Percentiles rank a stretch among this genome's conserved stretches.
Evolutionary conservation across 2,888 invertebrate species (phyloP).

Genomic region (Brachynemurus nebulosus): DNA sequence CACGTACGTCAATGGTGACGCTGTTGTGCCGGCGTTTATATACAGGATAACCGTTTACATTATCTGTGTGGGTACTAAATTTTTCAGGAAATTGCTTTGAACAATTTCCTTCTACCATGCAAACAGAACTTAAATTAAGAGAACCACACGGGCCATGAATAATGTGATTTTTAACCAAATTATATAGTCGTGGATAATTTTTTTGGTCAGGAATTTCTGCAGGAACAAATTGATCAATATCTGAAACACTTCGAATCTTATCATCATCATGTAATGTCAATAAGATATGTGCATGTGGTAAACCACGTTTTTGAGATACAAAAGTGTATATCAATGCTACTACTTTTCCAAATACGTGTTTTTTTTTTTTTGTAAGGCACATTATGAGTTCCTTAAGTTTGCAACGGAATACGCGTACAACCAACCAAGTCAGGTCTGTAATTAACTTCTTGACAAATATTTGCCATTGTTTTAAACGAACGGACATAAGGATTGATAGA

Average conservation of each 20-base stretch:
- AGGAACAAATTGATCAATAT: slow-evolving; percentile 13
- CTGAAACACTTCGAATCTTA: slow-evolving; percentile 8
- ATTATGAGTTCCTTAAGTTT: slow-evolving; percentile 13
- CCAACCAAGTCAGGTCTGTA: neutral
- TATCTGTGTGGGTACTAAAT: slow-evolving; percentile 17
- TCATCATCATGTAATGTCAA: slow-evolving; percentile 8
- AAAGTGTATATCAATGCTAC: slow-evolving; percentile 12
- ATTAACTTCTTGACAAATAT: no score
- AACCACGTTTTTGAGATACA: slow-evolving; percentile 17
- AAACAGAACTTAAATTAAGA: slow-evolving; percentile 11
- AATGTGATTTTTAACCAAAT: slow-evolving; percentile 15
- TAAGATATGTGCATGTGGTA: slow-evolving; percentile 10
- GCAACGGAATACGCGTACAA: slow-evolving; percentile 13
- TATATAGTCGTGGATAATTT: slow-evolving; percentile 13
- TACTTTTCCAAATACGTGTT: slow-evolving; percentile 10
- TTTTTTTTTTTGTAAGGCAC: slow-evolving; percentile 8
- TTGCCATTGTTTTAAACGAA: no score
- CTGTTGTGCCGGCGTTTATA: slow-evolving; percentile 19
- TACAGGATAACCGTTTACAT: slow-evolving; percentile 20
- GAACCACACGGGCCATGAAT: slow-evolving; percentile 17
- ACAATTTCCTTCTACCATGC: slow-evolving; percentile 19
- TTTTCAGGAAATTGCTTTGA: slow-evolving; percentile 22
- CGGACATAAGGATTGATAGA: no score
- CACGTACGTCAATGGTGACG: neutral
- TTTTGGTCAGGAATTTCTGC: slow-evolving; percentile 15